Conservation (phyloP, 1,140 invertebrate genomes). For the Drepana arcuata region DNA sequence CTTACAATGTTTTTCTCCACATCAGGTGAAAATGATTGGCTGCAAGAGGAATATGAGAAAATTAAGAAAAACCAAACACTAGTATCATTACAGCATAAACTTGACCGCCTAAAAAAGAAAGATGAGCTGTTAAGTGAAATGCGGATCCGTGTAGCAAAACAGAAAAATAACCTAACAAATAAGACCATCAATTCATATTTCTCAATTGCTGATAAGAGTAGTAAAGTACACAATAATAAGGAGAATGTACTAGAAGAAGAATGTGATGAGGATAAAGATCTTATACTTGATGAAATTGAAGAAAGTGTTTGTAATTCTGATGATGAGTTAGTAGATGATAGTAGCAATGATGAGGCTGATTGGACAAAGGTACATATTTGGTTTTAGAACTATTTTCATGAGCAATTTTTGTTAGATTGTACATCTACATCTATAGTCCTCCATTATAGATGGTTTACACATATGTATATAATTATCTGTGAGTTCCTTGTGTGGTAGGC, state of each 20-base stretch:
- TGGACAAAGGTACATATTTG: slow-evolving; percentile 63
- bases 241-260: slow-evolving; percentile 55
- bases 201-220: slow-evolving; percentile 20
- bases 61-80: slow-evolving; percentile 73
- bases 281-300: slow-evolving; percentile 68
- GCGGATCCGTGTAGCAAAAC: slow-evolving; percentile 50
- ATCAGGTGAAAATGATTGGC: slow-evolving; percentile 76
- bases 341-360: slow-evolving; percentile 56
- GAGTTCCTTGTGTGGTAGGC: too few species aligned
- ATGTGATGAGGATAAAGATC: slow-evolving; percentile 42
- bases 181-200: slow-evolving; percentile 33
- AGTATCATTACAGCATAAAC: slow-evolving; percentile 66
- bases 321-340: slow-evolving; percentile 67
- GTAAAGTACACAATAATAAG: slow-evolving; percentile 19
- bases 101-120: slow-evolving; percentile 73
- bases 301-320: slow-evolving; percentile 69
- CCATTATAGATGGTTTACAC: too few species aligned
- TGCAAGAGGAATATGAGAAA: slow-evolving; percentile 77
- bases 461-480: too few species aligned
- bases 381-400: too few species aligned
- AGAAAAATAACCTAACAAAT: slow-evolving; percentile 42
- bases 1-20: too few species aligned
- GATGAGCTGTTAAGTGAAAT: slow-evolving; percentile 72
- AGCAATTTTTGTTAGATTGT: too few species aligned
- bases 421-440: too few species aligned